Conservation (phyloP, 2,888 invertebrate species). For the Resseliella maxima region DNA sequence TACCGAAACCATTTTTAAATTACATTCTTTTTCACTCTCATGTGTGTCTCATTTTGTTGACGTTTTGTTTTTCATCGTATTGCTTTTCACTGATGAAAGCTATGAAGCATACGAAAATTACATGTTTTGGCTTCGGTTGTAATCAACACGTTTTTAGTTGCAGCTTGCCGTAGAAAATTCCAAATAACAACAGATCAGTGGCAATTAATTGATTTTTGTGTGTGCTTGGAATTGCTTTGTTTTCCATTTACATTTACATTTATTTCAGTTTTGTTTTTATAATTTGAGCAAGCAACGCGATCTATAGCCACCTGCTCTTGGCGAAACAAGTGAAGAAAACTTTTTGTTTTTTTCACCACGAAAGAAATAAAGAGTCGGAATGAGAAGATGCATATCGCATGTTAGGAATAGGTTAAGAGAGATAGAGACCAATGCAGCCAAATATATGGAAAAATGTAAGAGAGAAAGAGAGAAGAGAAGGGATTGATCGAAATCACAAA, state of each 20-base stretch:
- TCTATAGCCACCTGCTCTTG: conserved; percentile 26
- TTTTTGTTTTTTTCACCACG: too few relatives aligned
- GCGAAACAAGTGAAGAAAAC: too few relatives aligned
- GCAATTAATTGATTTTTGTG: conserved; percentile 49
- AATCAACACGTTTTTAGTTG: not conserved
- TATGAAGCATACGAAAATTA: not conserved
- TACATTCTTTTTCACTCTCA: not conserved
- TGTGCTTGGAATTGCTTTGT: not conserved
- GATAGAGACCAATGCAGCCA: not conserved
- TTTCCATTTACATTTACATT: not conserved
- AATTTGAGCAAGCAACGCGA: conserved; percentile 6
- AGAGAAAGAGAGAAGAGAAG: not conserved
- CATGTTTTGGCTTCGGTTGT: not conserved
- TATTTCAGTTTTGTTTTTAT: conserved; percentile 19
- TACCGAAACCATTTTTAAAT: not conserved
- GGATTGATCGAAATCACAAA: too few relatives aligned
- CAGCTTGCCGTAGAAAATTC: conserved; percentile 42
- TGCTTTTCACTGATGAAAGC: not conserved
- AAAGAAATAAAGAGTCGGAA: not conserved
- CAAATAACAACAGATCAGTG: not conserved
- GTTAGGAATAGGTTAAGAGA: too few relatives aligned
- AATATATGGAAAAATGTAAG: not conserved
- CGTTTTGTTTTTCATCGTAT: not conserved
- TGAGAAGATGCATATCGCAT: too few relatives aligned
- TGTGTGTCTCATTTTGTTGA: not conserved